phyloP scores from a whole-genome alignment of 2,797 vertebrate species.

The Neoniphon sammara region DNA sequence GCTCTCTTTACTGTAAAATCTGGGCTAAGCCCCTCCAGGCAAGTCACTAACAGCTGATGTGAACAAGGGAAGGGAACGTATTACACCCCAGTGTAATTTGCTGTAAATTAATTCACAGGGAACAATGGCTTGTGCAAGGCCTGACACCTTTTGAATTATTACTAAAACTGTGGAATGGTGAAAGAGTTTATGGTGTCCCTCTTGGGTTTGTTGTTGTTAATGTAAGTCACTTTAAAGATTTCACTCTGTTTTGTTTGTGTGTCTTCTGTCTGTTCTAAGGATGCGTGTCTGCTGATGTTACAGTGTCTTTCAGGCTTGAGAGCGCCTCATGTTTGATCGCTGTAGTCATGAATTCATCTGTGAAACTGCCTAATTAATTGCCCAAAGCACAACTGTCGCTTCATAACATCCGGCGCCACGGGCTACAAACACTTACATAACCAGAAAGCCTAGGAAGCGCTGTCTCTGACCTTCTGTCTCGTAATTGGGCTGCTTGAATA shows the following conservation, averaged over 20 bases:
- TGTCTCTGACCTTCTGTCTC: constrained; percentile 47
- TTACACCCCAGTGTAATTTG: constrained; percentile 48
- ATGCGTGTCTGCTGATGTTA: constrained; percentile 16
- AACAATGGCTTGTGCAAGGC: constrained; percentile 47
- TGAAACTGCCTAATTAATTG: constrained; percentile 74
- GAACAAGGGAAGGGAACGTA: constrained; percentile 56
- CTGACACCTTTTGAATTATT: neutral
- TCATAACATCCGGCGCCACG: constrained; percentile 67
- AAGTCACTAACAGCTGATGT: constrained; percentile 61
- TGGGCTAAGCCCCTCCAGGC: constrained; percentile 74
- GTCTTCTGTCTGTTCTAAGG: constrained; percentile 11
- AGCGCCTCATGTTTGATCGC: constrained; percentile 53
- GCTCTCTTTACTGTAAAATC: constrained; percentile 66
- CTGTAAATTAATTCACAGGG: constrained; percentile 50
- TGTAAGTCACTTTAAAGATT: neutral
- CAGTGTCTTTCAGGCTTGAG: constrained; percentile 49
- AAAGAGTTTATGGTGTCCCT: neutral
- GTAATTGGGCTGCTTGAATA: constrained; percentile 63
- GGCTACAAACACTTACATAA: constrained; percentile 71
- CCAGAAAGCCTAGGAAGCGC: constrained; percentile 40
- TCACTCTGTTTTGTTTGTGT: neutral
- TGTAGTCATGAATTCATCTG: constrained; percentile 68
- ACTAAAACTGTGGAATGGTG: neutral
- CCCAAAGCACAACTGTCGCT: constrained; percentile 59
- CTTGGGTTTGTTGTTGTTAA: neutral